A percentile compares a stretch with the other conserved stretches of the same genome.
These are phyloP conservation scores for Auanema sp. DNA, from an alignment of 2,888 invertebrate species.

Conservation along the genomic window DNA sequence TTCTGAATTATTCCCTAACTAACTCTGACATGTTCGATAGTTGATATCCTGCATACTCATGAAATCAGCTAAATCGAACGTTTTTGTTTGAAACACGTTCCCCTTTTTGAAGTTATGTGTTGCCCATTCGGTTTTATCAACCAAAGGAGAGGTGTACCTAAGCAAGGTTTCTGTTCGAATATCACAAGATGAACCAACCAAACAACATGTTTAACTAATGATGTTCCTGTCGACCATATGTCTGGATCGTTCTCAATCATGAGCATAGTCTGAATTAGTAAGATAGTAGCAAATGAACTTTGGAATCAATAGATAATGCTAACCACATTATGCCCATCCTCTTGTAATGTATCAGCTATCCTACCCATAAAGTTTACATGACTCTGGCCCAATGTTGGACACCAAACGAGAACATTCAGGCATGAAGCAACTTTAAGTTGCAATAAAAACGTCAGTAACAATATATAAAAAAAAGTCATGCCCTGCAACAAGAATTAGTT, in stretches of 20 bases:
- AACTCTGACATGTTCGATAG: slow-evolving; percentile 24
- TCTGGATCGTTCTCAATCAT: slow-evolving; percentile 31
- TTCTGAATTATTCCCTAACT: not conserved
- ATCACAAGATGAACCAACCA: not conserved
- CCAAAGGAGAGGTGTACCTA: slow-evolving; percentile 16
- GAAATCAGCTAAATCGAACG: slow-evolving; percentile 23
- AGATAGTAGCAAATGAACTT: too few species aligned
- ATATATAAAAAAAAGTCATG: too few species aligned
- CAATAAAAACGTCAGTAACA: too few species aligned
- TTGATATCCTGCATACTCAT: slow-evolving; percentile 27
- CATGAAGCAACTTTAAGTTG: too few species aligned
- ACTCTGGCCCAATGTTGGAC: not conserved
- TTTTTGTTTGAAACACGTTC: slow-evolving; percentile 24
- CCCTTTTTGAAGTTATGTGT: slow-evolving; percentile 23
- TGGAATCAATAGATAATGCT: too few species aligned
- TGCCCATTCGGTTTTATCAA: slow-evolving; percentile 16
- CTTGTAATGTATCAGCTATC: not conserved
- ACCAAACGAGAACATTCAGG: slow-evolving; percentile 2
- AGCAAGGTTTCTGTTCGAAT: not conserved
- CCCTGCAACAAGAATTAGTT: too few species aligned
- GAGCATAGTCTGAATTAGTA: slow-evolving; percentile 29
- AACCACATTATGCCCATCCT: slow-evolving; percentile 2
- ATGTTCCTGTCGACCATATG: slow-evolving; percentile 16
- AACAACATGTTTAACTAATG: slow-evolving; percentile 11
- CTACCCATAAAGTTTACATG: slow-evolving; percentile 5